Base-by-base conservation (phyloP, 35 echinoderm and acorn worm genomes). In the Hemicentrotus pulcherrimus region DNA sequence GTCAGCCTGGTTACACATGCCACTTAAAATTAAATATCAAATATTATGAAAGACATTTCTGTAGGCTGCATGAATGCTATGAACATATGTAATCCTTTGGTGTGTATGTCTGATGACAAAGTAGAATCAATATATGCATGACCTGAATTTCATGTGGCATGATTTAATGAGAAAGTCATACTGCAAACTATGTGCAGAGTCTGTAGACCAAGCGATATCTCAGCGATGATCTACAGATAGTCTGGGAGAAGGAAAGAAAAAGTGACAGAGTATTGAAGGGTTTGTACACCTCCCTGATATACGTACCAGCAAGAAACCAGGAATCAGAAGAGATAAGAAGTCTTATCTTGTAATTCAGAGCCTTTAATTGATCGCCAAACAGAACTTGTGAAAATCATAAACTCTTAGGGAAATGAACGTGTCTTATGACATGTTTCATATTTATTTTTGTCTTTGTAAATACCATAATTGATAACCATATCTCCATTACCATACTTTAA, bases 11-110 rank as follows among this genome's bases (percentile, higher is more conserved):
- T n/a, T 78, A 78, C n/a, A 78, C 65, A 78, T 78, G 28, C 65
- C 65, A 78, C 65, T 78, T 78, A 78, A 78, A 78, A 78, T 78
- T 78, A 78, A 78, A 78, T n/a, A 78, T 78, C 22, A 78, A 78
- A 78, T 78, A 78, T 78, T 78, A 78, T 78, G 65, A 28, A 28
- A 78, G 65, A 59, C 65, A 78, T 78, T 78, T 78, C 65, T 28
- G 65, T 22, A 28, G 65, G 65, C 65, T 78, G 65, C 19, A 30
- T 7, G 65, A 78, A 78, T 78, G 22, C 28, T 22, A 78, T 28
- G 22, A 78, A 28, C 65, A 78, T 78, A 78, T 78, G 19, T 22
- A 28, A 28, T 78, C 22, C 19, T 78, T 55, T 78, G 65, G 65
- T 78, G 6, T 78, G 65, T 78, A 41, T 59, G 2, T 5, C 4